Percentiles rank a stretch among this genome's conserved stretches.
These are phyloP conservation scores for Poecilobothrus nobilitatus DNA, from an alignment of 2,888 invertebrate species.

Conservation along the genomic window DNA sequence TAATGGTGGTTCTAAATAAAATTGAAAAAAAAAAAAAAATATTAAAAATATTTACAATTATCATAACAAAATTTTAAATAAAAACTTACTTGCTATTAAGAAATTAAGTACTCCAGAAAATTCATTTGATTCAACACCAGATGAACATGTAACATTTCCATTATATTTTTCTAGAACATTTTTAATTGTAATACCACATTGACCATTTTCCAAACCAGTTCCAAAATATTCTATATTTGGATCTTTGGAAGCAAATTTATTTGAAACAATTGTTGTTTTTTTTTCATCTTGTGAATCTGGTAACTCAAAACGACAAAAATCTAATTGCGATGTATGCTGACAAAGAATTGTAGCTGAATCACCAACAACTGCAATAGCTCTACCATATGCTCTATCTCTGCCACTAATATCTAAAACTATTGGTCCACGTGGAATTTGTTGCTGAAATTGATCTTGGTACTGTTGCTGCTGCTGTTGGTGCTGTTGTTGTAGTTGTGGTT, in stretches of 20 bases:
- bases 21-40: not conserved
- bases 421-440: not conserved
- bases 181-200: slow-evolving; percentile 63
- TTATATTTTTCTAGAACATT: slow-evolving; percentile 58
- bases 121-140: slow-evolving; percentile 56
- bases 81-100: slow-evolving; percentile 62
- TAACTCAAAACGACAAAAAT: slow-evolving; percentile 46
- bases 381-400: not conserved
- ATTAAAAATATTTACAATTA: not conserved
- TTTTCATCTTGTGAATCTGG: slow-evolving; percentile 39
- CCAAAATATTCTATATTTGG: slow-evolving; percentile 50
- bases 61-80: not conserved
- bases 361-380: not conserved
- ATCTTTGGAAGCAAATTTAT: slow-evolving; percentile 36
- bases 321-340: slow-evolving; percentile 34
- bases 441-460: not conserved
- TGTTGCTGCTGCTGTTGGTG: too few species aligned
- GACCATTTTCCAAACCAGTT: slow-evolving; percentile 50
- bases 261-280: slow-evolving; percentile 42
- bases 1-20: slow-evolving; percentile 35
- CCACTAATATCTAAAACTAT: not conserved
- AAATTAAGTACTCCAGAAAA: slow-evolving; percentile 53
- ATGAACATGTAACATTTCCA: slow-evolving; percentile 59
- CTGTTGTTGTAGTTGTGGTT: too few species aligned
- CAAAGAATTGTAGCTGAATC: slow-evolving; percentile 33